Percentiles rank a stretch among this genome's conserved stretches.
phyloP scores from a whole-genome alignment of 2,797 vertebrate species.

The Varecia variegata region DNA sequence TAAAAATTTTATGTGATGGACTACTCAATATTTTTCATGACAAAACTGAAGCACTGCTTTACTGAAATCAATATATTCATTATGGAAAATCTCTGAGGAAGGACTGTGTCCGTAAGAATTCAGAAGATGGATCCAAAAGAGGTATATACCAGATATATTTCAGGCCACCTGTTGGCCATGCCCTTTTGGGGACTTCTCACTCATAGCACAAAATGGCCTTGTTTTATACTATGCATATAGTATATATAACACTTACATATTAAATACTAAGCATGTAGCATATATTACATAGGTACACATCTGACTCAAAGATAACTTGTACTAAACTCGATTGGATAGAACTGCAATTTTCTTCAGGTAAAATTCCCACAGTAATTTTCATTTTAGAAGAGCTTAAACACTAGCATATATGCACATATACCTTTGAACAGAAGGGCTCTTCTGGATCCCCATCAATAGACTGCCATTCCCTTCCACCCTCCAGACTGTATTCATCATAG shows the following conservation, averaged over 20 bases:
- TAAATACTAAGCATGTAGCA: background rate
- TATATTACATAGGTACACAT: background rate
- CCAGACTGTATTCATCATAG: background rate
- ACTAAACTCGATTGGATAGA: background rate
- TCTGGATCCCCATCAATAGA: background rate
- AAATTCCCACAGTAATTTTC: background rate
- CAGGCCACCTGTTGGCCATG: background rate
- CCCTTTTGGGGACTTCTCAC: background rate
- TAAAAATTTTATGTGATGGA: slow-evolving; percentile 1
- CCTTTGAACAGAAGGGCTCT: background rate
- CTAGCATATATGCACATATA: background rate
- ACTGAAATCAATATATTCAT: slow-evolving; percentile 15
- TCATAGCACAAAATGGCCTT: background rate
- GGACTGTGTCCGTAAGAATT: background rate
- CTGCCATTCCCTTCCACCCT: background rate
- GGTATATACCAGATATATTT: background rate
- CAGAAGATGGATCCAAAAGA: background rate
- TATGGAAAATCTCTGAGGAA: slow-evolving; percentile 17
- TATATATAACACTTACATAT: background rate
- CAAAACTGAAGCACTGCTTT: background rate
- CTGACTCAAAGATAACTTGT: background rate
- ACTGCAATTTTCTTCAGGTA: background rate
- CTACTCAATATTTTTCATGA: background rate
- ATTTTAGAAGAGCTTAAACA: background rate
- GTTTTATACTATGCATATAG: background rate